Evolutionary conservation across 2,888 invertebrate genomes (phyloP).

Genomic region (Onthophagus sagittarius): DNA sequence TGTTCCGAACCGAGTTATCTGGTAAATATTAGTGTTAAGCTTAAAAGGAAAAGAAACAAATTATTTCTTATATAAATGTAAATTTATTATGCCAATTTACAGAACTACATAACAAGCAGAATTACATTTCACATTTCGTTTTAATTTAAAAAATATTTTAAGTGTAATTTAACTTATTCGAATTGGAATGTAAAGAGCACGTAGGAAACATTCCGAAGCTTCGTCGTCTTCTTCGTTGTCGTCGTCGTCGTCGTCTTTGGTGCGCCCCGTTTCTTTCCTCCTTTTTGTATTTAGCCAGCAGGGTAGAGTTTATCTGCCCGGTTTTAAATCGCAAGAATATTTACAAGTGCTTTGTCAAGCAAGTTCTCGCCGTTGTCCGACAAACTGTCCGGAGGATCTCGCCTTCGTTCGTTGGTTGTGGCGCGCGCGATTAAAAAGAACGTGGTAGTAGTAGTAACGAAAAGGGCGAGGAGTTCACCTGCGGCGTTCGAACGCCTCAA

Average conservation of each 20-base stretch:
- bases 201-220: not conserved
- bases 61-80: not conserved
- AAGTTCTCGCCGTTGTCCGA: not conserved
- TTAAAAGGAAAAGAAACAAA: not conserved
- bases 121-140: too few relatives aligned
- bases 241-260: too few relatives aligned
- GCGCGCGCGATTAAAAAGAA: not conserved
- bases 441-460: not conserved
- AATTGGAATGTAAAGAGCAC: not conserved
- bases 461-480: not conserved
- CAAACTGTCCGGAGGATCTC: not conserved
- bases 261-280: not conserved
- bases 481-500: not conserved
- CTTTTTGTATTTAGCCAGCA: not conserved
- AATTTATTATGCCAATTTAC: too few relatives aligned
- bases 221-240: not conserved
- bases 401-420: not conserved
- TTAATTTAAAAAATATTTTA: not conserved
- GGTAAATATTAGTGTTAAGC: not conserved
- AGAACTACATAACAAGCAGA: too few relatives aligned
- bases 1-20: not conserved
- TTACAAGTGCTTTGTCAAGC: not conserved
- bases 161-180: not conserved
- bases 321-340: not conserved
- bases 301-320: not conserved